Evolutionary conservation across 2,797 vertebrate species (phyloP).

Genomic region (Crypturellus tataupa): DNA sequence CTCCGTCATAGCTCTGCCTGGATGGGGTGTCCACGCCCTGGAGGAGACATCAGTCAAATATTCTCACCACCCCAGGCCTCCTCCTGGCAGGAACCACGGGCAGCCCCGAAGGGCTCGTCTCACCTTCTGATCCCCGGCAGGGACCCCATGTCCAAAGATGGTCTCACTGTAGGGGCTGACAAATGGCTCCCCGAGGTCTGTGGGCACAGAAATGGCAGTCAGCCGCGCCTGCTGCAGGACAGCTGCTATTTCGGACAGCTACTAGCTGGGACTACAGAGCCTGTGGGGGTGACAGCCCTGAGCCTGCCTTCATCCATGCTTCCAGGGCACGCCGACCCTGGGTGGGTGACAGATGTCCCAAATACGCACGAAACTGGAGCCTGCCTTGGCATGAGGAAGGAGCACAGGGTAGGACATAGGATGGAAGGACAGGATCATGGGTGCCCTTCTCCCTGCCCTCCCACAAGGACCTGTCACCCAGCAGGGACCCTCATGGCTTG

Average conservation of each 20-base stretch:
- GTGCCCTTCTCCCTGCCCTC: background rate
- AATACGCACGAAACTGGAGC: fast-evolving
- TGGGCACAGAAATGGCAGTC: background rate
- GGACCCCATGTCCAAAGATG: slow-evolving; percentile 81
- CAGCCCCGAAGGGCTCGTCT: background rate
- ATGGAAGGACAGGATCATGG: fast-evolving
- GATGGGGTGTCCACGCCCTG: slow-evolving; percentile 52
- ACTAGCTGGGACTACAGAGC: no score
- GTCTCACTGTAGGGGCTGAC: slow-evolving; percentile 93
- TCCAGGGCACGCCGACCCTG: background rate
- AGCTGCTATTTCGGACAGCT: background rate
- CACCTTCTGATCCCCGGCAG: slow-evolving; percentile 58
- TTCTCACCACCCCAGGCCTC: background rate
- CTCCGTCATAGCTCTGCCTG: slow-evolving; percentile 68
- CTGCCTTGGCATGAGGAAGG: background rate
- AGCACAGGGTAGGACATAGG: background rate
- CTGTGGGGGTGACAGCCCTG: fast-evolving
- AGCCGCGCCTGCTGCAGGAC: fast-evolving
- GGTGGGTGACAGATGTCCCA: background rate
- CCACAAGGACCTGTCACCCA: fast-evolving
- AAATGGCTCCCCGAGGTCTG: slow-evolving; percentile 81
- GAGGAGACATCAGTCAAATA: slow-evolving; percentile 25
- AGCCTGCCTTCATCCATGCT: background rate
- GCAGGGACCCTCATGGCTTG: fast-evolving
- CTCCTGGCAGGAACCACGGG: background rate